These are phyloP conservation scores for Sebastes fasciatus DNA, from an alignment of 2,113 vertebrate species.

Conservation along the genomic window DNA sequence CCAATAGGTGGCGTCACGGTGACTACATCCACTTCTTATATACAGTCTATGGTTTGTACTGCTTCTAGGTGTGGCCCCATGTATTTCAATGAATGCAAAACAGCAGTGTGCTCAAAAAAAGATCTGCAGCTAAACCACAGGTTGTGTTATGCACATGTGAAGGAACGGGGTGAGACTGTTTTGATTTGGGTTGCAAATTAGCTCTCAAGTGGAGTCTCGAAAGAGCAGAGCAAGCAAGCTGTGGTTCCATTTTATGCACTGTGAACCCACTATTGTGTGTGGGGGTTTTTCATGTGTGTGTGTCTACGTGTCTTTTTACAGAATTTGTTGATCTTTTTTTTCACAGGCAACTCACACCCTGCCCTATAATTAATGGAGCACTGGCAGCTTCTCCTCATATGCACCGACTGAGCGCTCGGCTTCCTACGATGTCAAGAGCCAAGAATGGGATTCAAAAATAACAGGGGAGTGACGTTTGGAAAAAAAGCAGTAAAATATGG, in stretches of 20 bases:
- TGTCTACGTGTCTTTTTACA: not conserved
- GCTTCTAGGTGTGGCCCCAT: not conserved
- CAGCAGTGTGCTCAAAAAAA: not conserved
- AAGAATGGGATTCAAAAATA: constrained; percentile 46
- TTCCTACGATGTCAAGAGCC: constrained; percentile 46
- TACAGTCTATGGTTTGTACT: too few species aligned
- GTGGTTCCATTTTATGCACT: constrained; percentile 17
- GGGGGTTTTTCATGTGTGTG: not conserved
- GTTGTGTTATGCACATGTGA: constrained; percentile 1
- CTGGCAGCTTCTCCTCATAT: constrained; percentile 41
- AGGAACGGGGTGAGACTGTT: not conserved
- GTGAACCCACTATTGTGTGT: constrained; percentile 11
- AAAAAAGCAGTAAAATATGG: not conserved
- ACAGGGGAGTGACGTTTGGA: not conserved
- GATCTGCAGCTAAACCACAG: not conserved
- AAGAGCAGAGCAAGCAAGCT: constrained; percentile 2
- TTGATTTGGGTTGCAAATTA: constrained; percentile 44
- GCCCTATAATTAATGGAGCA: constrained; percentile 58
- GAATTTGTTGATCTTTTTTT: constrained; percentile 49
- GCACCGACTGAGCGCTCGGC: constrained; percentile 39
- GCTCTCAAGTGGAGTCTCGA: constrained; percentile 16
- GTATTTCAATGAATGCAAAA: not conserved
- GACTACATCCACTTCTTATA: too few species aligned
- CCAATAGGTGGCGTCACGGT: too few species aligned
- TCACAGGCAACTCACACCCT: constrained; percentile 34